These are phyloP conservation scores for Anastrepha obliqua DNA, from an alignment of 1,140 invertebrate species.

Conservation along the genomic window DNA sequence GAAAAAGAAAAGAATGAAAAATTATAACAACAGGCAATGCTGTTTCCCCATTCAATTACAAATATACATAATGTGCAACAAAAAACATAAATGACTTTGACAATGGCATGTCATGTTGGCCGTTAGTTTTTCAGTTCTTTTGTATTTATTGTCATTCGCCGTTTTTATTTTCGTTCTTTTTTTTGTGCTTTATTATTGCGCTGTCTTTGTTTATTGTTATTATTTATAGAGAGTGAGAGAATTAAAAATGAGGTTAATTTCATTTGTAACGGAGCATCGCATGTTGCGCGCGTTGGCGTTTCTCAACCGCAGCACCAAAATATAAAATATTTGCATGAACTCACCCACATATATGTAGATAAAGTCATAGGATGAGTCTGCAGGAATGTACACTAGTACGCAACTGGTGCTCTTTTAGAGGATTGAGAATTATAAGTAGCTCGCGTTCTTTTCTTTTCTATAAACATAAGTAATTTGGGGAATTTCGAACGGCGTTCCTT, in stretches of 20 bases:
- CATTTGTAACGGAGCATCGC: conserved; percentile 25
- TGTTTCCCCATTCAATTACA: too few species aligned
- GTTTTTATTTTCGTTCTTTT: not conserved
- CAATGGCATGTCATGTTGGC: not conserved
- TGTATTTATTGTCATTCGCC: not conserved
- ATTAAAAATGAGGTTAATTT: conserved; percentile 16
- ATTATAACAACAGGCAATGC: too few species aligned
- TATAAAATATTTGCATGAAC: not conserved
- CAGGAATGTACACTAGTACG: too few species aligned
- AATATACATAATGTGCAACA: not conserved
- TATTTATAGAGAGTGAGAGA: not conserved
- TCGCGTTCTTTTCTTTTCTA: too few species aligned
- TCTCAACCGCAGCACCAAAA: conserved; percentile 5
- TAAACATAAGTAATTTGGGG: too few species aligned
- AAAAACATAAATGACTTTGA: conserved; percentile 10
- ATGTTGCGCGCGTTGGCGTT: conserved; percentile 2
- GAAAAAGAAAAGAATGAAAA: too few species aligned
- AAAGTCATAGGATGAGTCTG: too few species aligned
- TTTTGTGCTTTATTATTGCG: not conserved
- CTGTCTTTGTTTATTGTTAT: conserved; percentile 38
- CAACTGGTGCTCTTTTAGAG: too few species aligned
- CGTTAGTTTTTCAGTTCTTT: not conserved
- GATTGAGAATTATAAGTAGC: too few species aligned
- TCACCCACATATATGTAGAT: not conserved
- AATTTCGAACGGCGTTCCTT: too few species aligned